Conservation (phyloP, 2,797 vertebrate genomes). For the Echeneis naucrates region DNA sequence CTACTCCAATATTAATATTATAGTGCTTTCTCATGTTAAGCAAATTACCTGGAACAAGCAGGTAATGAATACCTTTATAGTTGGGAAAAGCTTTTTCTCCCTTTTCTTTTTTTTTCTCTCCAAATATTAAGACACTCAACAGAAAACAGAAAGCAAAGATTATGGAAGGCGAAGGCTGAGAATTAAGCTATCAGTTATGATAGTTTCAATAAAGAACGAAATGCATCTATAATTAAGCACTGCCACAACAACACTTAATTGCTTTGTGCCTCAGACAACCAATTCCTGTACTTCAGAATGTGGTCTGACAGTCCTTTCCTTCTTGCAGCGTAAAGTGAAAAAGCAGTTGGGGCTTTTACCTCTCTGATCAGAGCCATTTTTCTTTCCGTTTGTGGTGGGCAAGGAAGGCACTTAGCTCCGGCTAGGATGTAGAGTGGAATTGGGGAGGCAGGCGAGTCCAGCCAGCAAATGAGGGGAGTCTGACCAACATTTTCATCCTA, state of each 20-base stretch:
- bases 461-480: slow-evolving; percentile 34
- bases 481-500: slow-evolving; percentile 66
- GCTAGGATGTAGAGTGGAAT: slow-evolving; percentile 12
- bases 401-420: slow-evolving; percentile 28
- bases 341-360: slow-evolving; percentile 54
- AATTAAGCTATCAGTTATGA: slow-evolving; percentile 40
- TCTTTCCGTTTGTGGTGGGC: slow-evolving; percentile 37
- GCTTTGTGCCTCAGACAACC: slow-evolving; percentile 65
- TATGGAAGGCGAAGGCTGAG: slow-evolving; percentile 17
- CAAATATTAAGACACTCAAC: slow-evolving; percentile 21
- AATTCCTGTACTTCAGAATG: slow-evolving; percentile 58
- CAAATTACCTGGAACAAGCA: slow-evolving; percentile 44
- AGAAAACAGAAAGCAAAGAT: slow-evolving; percentile 6
- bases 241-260: slow-evolving; percentile 70
- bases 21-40: slow-evolving; percentile 36
- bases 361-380: slow-evolving; percentile 63
- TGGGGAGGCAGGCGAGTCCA: slow-evolving; percentile 1
- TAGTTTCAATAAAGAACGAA: slow-evolving; percentile 56
- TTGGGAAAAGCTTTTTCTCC: slow-evolving; percentile 12
- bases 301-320: slow-evolving; percentile 67
- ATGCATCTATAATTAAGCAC: slow-evolving; percentile 64
- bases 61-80: slow-evolving; percentile 46
- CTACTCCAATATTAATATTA: slow-evolving; percentile 52
- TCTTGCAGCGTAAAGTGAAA: slow-evolving; percentile 62
- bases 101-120: neutral